Base-by-base conservation (phyloP, 2,888 invertebrate species). In the Troglohyphantes excavatus region DNA sequence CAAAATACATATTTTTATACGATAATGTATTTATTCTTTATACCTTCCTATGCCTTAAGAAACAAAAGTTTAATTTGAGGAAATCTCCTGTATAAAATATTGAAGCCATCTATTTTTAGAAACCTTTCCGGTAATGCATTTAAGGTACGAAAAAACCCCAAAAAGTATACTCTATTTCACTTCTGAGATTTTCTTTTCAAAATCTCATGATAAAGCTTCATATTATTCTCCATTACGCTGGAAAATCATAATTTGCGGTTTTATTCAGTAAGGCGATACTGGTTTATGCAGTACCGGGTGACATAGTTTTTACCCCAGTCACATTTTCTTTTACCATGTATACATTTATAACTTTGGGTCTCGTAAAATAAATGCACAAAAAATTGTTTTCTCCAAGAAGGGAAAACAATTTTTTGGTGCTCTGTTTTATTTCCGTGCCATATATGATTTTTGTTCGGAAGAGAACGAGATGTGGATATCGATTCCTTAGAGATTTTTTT, bases 391-490 rank as follows among this genome's bases (percentile, higher is more conserved):
- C 68, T 33, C 26, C 19, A 67, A 59, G 43, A 33, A 46, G 13
- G 43, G 33, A 17, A n/a, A n/a, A n/a, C n/a, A n/a, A n/a, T n/a
- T n/a, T 33, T 39, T 65, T 68, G 29, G 46, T 46, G 17, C 27
- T 67, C 33, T 81, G 27, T 7, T 27, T 68, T 21, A 67, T 81
- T 72, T 81, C 68, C 53, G 46, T 68, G 46, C 68, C 68, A 68
- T 68, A 68, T 81, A 81, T 81, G 67, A 81, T 81, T 67, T 21
- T 81, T 68, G 67, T 61, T 67, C 29, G 26, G 78, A 27, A 81
- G 17, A 27, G 27, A 39, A 39, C 53, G 46, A 67, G 27, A 67
- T 67, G 29, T 26, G 68, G 53, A 53, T 65, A 81, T 68, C 68
- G 67, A 81, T 81, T 53, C 79, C 68, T 65, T 17, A 0, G 39